Evolutionary conservation across 2,113 vertebrate species (phyloP).

Genomic region (Apodemus sylvaticus): DNA sequence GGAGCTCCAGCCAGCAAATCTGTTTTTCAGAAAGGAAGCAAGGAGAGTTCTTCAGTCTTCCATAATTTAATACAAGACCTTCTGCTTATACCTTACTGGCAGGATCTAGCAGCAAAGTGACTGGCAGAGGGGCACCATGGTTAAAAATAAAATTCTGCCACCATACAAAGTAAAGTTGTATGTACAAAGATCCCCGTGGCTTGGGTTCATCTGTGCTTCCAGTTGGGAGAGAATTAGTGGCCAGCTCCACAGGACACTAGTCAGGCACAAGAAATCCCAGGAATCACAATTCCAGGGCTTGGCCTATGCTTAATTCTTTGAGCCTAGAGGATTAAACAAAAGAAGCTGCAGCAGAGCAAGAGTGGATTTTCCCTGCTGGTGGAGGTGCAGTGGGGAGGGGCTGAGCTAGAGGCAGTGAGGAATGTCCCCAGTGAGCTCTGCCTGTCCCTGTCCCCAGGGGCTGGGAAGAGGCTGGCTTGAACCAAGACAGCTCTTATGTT

Average conservation of each 20-base stretch:
- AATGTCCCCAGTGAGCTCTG: not conserved
- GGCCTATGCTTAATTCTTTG: not conserved
- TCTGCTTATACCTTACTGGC: not conserved
- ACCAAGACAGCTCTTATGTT: not conserved
- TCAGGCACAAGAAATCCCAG: not conserved
- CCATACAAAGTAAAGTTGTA: fast-evolving
- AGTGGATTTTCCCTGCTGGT: not conserved
- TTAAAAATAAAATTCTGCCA: not conserved
- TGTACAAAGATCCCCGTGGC: not conserved
- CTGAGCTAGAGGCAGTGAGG: not conserved
- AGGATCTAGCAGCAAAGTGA: not conserved
- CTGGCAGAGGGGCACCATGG: too few species aligned
- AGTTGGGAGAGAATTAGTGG: not conserved
- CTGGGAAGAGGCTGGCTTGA: not conserved
- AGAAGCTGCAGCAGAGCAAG: fast-evolving
- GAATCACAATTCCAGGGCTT: not conserved
- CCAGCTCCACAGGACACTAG: fast-evolving
- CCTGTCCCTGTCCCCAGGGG: not conserved
- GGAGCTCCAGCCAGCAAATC: not conserved
- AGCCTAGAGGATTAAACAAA: not conserved
- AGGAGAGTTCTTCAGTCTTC: not conserved
- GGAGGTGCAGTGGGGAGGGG: too few species aligned
- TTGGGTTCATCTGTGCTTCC: not conserved
- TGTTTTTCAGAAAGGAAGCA: not conserved
- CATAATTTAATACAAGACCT: not conserved